Conservation (phyloP, 2,113 vertebrate genomes). For the Macrotus californicus region DNA sequence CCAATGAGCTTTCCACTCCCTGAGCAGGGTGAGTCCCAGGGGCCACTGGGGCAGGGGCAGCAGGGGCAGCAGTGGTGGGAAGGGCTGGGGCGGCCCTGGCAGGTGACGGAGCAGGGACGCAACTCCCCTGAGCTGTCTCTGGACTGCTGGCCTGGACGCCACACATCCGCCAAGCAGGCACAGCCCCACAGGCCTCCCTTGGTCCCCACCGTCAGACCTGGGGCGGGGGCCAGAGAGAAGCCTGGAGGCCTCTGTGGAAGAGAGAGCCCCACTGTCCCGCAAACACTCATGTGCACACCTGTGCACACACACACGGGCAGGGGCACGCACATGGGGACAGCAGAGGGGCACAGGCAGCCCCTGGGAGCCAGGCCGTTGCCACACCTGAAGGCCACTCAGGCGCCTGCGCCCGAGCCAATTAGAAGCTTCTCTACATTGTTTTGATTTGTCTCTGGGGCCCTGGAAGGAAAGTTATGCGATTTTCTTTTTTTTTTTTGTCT, state of each 20-base stretch:
- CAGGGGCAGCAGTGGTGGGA: too few species aligned
- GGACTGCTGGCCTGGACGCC: neutral
- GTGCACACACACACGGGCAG: accelerated
- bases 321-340: accelerated
- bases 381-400: constrained; percentile 20
- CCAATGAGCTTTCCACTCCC: neutral
- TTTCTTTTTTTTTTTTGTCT: constrained; percentile 46
- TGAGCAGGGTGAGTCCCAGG: neutral
- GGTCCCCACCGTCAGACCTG: accelerated
- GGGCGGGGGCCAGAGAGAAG: accelerated
- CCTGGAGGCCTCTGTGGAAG: neutral
- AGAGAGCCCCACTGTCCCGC: neutral
- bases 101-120: accelerated
- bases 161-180: accelerated
- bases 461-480: constrained; percentile 49
- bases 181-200: accelerated
- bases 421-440: neutral
- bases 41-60: neutral
- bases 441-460: constrained; percentile 45
- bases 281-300: accelerated
- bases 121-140: neutral
- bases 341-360: accelerated
- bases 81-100: neutral
- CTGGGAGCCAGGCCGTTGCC: accelerated
- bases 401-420: neutral